Evolutionary conservation across 2,888 invertebrate genomes (phyloP).

Genomic region (Spialia ferax): DNA sequence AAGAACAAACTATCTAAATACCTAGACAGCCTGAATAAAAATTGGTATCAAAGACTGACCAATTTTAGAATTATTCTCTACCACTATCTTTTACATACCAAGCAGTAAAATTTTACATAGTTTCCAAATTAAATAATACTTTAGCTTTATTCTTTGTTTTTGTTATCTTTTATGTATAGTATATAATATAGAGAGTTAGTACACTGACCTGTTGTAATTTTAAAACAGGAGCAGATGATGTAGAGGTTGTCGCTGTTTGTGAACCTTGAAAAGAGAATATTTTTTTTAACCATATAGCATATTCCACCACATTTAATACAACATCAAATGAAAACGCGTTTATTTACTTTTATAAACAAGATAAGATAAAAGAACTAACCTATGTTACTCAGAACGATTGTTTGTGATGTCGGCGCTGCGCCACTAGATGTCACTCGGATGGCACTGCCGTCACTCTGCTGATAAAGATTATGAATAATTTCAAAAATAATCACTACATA

Average conservation of each 20-base stretch:
- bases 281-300: no score
- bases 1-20: no score
- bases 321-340: no score
- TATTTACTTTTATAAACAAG: no score
- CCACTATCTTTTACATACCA: no score
- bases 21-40: no score
- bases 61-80: no score
- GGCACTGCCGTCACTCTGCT: conserved; percentile 73
- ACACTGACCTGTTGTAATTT: conserved; percentile 76
- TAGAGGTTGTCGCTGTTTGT: conserved; percentile 69
- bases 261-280: conserved; percentile 60
- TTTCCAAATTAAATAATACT: no score
- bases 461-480: conserved; percentile 9
- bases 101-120: no score
- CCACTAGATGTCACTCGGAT: conserved; percentile 72
- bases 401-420: conserved; percentile 69
- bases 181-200: neutral
- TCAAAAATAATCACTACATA: no score
- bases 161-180: neutral
- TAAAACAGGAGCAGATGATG: conserved; percentile 70
- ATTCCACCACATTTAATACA: no score
- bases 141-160: neutral
- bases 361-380: conserved; percentile 61
- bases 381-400: conserved; percentile 79
- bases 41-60: no score